Evolutionary conservation across 1,140 invertebrate species (phyloP).

Genomic region (Palaemon carinicauda): DNA sequence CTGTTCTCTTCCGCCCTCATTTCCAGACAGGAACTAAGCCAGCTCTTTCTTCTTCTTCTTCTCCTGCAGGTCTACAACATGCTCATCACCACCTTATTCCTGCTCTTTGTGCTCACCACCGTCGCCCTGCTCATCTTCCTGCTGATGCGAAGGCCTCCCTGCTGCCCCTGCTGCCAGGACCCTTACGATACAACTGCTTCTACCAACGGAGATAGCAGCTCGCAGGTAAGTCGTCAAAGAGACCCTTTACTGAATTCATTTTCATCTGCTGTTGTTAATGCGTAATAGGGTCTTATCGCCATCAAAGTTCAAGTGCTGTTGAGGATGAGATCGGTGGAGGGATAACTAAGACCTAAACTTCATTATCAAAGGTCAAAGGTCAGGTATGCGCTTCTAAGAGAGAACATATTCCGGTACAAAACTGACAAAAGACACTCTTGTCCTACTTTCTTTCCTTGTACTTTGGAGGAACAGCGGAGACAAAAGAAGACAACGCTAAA

Average conservation of each 20-base stretch:
- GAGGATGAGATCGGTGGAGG: not conserved
- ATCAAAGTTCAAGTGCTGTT: too few relatives aligned
- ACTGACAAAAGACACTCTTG: too few relatives aligned
- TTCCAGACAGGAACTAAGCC: not conserved
- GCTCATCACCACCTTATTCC: constrained; percentile 53
- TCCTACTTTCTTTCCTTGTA: too few relatives aligned
- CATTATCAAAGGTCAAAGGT: too few relatives aligned
- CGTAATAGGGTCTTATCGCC: too few relatives aligned
- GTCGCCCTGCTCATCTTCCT: constrained; percentile 52
- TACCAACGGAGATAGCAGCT: constrained; percentile 6
- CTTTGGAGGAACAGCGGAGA: too few relatives aligned
- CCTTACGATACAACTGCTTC: constrained; percentile 38
- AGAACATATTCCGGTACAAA: too few relatives aligned
- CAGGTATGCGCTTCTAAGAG: too few relatives aligned
- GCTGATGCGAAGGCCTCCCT: constrained; percentile 41
- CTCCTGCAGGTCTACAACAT: constrained; percentile 59
- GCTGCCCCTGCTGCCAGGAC: constrained; percentile 46
- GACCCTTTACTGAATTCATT: too few relatives aligned
- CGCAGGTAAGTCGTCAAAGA: not conserved
- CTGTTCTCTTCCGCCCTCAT: not conserved
- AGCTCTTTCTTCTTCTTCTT: not conserved
- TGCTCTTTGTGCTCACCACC: constrained; percentile 46
- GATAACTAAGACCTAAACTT: not conserved
- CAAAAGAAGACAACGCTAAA: too few relatives aligned
- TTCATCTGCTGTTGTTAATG: too few relatives aligned